Percentiles rank a stretch among this genome's conserved stretches.
Evolutionary conservation across 2,888 invertebrate genomes (phyloP).

Genomic region (Campoplex capitator): DNA sequence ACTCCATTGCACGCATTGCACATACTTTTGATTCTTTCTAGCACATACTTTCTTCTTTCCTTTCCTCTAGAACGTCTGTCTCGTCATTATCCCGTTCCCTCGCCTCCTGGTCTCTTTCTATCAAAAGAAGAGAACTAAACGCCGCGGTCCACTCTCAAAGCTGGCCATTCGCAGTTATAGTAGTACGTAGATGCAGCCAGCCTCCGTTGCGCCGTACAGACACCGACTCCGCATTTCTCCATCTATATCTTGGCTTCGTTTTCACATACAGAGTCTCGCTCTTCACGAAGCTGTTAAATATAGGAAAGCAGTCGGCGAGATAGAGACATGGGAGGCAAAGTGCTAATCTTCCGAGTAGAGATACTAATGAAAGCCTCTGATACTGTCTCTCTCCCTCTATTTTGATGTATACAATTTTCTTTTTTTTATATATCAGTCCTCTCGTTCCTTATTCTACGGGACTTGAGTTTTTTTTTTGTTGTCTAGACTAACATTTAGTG

Average conservation of each 20-base stretch:
- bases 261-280: slow-evolving; percentile 44
- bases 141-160: slow-evolving; percentile 81
- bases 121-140: slow-evolving; percentile 75
- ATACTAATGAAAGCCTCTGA: slow-evolving; percentile 79
- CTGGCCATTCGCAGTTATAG: slow-evolving; percentile 68
- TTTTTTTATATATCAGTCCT: slow-evolving; percentile 68
- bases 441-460: slow-evolving; percentile 43
- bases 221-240: slow-evolving; percentile 72
- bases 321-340: slow-evolving; percentile 72
- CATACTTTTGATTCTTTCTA: neutral
- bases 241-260: slow-evolving; percentile 60
- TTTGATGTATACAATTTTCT: slow-evolving; percentile 65
- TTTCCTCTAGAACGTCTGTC: slow-evolving; percentile 36
- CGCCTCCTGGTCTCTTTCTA: slow-evolving; percentile 28
- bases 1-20: slow-evolving; percentile 17
- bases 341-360: slow-evolving; percentile 81
- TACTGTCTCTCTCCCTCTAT: slow-evolving; percentile 50
- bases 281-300: slow-evolving; percentile 55
- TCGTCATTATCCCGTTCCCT: slow-evolving; percentile 50
- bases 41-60: slow-evolving; percentile 4
- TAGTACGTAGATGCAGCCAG: slow-evolving; percentile 50
- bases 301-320: slow-evolving; percentile 48
- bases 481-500: slow-evolving; percentile 40
- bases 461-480: slow-evolving; percentile 42
- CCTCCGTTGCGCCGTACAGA: slow-evolving; percentile 35